Base-by-base conservation (phyloP, 2,888 invertebrate species). In the Tenthredo mesomela region DNA sequence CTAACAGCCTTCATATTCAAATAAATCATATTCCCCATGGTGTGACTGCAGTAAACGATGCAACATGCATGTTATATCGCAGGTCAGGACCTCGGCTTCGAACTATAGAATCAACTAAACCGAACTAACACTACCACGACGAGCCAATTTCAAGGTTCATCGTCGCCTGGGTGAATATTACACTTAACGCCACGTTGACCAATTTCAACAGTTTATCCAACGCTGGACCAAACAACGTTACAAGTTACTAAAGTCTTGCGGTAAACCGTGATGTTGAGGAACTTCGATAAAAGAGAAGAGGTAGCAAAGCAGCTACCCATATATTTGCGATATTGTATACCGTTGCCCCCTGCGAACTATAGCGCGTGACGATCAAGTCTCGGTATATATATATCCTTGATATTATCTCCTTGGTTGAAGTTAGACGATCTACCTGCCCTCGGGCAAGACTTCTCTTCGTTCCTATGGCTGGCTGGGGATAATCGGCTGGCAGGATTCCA, bases 401-500 rank as follows among this genome's bases (percentile, higher is more conserved):
- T 90, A 88, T 88, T 89, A 90, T 88, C 87, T 87, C 86, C 82
- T 85, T 84, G 80, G 71, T 84, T 83, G 86, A 85, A 84, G 86
- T 82, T 88, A 86, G 88, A 87, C 88, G 88, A 70, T 29, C 70
- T 21, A 58, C 29, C 61, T 33, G 50, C 47, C 54, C 77, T 67
- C 61, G 1, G 73, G 75, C 15, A 15, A 86, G 85, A 85, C 84
- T 85, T 77, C 75, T 85, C 85, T 85, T 86, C 86, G 86, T 80
- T 86, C 84, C 25, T 21, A 71, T 47, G 37, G 65, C n/a, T 82
- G 70, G 84, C 86, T 87, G 83, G 87, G 87, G 87, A 87, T 90
- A 90, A 88, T 85, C 84, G 86, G 86, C 87, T 91, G 91, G 91
- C 89, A 82, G 58, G 40, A 84, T 87, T 90, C 90, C 91, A 91